These are phyloP conservation scores for Struthio camelus DNA, from an alignment of 2,113 vertebrate species.

Conservation along the genomic window DNA sequence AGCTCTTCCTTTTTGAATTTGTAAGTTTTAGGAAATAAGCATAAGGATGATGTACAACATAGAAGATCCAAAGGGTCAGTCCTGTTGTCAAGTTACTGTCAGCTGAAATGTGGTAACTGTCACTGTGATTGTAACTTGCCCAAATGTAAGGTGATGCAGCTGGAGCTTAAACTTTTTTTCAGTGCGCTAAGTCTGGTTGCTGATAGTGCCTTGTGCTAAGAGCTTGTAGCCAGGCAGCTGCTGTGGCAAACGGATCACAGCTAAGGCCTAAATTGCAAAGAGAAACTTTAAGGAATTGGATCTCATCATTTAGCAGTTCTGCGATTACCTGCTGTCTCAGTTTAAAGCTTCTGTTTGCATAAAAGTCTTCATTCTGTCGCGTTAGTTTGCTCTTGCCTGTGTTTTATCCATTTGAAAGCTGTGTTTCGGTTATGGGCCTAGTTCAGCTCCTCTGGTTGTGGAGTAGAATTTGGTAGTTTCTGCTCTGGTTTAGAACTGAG, in stretches of 20 bases:
- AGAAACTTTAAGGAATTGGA: background rate
- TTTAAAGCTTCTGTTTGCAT: background rate
- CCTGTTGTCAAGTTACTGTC: background rate
- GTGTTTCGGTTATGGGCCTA: background rate
- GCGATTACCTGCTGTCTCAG: background rate
- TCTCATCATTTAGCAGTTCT: background rate
- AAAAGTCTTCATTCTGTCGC: background rate
- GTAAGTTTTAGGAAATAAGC: background rate
- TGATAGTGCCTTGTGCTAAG: background rate
- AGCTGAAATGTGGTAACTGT: background rate
- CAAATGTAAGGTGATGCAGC: background rate
- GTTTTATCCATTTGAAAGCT: background rate
- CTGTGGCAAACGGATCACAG: background rate
- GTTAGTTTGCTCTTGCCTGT: background rate
- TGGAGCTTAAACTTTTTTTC: background rate
- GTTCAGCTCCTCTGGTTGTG: background rate
- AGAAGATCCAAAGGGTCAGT: background rate
- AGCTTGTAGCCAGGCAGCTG: background rate
- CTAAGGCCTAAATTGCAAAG: background rate
- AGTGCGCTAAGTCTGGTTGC: rapidly evolving
- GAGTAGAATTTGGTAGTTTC: background rate
- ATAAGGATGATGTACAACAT: rapidly evolving
- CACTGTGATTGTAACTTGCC: background rate
- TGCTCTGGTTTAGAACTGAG: background rate
- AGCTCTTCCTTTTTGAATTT: background rate